Evolutionary conservation across 2,113 vertebrate genomes (phyloP), one percentile per base, ranked within the genome.

Genomic region (Larimichthys crocea): DNA sequence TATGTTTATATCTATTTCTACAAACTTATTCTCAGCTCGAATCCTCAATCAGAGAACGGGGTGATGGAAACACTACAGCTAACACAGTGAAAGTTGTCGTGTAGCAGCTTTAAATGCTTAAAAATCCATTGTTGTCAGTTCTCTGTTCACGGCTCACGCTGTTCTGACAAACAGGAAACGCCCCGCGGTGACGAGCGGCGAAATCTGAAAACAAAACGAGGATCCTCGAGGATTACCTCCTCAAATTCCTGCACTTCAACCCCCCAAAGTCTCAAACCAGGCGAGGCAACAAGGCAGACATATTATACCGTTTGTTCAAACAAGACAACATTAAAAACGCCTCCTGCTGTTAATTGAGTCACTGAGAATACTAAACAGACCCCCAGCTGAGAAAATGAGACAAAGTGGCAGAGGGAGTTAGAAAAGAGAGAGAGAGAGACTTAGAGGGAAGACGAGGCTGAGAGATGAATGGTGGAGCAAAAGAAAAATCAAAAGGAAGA

Each of bases 231-330:
- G 71, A 80, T 83, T 80, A 66, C 9, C 52, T 9, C 40, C 42
- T 76, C 35, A 71, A 20, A 75, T 52, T 71, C 49, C 56, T 40
- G 24, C 29, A 8, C 19, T 65, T 73, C 56, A 75, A 67, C 68
- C 57, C 50, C 46, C 50, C 46, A 2, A 81, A 84, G 70, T 62
- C 80, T 77, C 24, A 35, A 64, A 67, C 55, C 73, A 8, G 35
- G 35, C 35, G 35, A 35, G 35, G 35, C 6, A 82, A 82, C 73
- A 74, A 60, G 55, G 12, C 31, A 19, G 46, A 48, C 1, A 9
- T 19, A 57, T 79, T 55, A 29, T 10, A 55, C 61, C 68, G 57
- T 64, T 82, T 72, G 56, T 63, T 76, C 76, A 67, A 40, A 85
- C 72, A 49, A 61, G 72, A 61, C 4, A 1, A 50, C 44, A 22